Conservation (phyloP, 2,888 invertebrate genomes). For the Encarsia formosa region DNA sequence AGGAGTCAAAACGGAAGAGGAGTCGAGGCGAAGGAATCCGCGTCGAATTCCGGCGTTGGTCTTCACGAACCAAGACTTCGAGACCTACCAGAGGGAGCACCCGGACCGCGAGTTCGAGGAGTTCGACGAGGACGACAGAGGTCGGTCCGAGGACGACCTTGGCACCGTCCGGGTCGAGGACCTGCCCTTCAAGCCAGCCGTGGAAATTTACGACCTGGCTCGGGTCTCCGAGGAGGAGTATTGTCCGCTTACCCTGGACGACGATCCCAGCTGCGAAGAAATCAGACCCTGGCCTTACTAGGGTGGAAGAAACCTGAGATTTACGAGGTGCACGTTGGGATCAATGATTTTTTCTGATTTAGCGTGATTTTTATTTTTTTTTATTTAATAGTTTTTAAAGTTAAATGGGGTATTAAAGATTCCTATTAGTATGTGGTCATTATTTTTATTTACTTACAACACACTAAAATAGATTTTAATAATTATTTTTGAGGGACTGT, state of each 20-base stretch:
- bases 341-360: no score
- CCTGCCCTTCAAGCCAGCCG: slow-evolving; percentile 42
- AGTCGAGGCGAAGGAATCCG: background rate
- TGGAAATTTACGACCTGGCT: slow-evolving; percentile 43
- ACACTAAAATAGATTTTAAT: no score
- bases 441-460: no score
- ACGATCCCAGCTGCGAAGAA: slow-evolving; percentile 32
- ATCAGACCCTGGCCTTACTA: slow-evolving; percentile 16
- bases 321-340: no score
- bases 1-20: slow-evolving; percentile 12
- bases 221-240: slow-evolving; percentile 44
- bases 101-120: slow-evolving; percentile 38
- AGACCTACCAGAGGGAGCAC: slow-evolving; percentile 4
- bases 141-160: slow-evolving; percentile 25
- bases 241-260: slow-evolving; percentile 44
- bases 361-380: no score
- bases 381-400: no score
- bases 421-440: no score
- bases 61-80: slow-evolving; percentile 38
- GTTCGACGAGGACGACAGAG: slow-evolving; percentile 10
- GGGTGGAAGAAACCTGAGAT: no score
- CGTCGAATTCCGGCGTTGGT: slow-evolving; percentile 34
- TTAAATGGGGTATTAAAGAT: no score
- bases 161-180: slow-evolving; percentile 16
- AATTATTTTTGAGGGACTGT: no score